These are phyloP conservation scores for Autographa gamma DNA, from an alignment of 2,888 invertebrate species.

Conservation along the genomic window DNA sequence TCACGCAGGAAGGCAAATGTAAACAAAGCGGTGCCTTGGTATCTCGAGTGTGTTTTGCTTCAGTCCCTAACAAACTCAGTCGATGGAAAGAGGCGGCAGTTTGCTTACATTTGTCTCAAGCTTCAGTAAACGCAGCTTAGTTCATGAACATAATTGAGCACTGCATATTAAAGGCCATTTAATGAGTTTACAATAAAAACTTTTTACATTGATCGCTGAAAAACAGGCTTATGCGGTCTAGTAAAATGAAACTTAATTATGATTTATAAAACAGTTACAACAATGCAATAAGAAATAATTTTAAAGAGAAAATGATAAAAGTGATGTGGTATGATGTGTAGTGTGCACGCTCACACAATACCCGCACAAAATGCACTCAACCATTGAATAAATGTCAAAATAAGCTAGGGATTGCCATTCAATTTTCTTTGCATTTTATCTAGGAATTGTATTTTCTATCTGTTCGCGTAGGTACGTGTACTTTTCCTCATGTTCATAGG, in stretches of 20 bases:
- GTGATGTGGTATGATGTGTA: not conserved
- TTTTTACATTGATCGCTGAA: too few species aligned
- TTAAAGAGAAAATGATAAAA: not conserved
- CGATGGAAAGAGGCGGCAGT: not conserved
- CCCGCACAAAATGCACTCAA: constrained; percentile 8
- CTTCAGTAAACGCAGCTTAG: not conserved
- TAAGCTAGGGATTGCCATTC: constrained; percentile 47
- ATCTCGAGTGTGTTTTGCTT: not conserved
- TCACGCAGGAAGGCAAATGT: not conserved
- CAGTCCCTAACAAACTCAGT: not conserved
- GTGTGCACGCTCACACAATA: not conserved
- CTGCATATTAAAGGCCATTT: too few species aligned
- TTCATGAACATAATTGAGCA: not conserved
- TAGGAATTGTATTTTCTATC: constrained; percentile 53
- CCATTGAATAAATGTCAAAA: constrained; percentile 30
- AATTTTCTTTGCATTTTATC: constrained; percentile 45
- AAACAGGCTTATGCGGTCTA: too few species aligned
- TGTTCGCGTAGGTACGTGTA: constrained; percentile 46
- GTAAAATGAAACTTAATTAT: too few species aligned
- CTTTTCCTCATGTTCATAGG: constrained; percentile 25
- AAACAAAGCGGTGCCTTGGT: not conserved
- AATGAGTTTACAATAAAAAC: too few species aligned
- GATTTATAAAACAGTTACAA: too few species aligned
- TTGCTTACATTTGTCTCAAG: not conserved
- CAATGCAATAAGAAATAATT: too few species aligned